Conservation (phyloP, 2,888 invertebrate genomes). For the Erebia palarica region DNA sequence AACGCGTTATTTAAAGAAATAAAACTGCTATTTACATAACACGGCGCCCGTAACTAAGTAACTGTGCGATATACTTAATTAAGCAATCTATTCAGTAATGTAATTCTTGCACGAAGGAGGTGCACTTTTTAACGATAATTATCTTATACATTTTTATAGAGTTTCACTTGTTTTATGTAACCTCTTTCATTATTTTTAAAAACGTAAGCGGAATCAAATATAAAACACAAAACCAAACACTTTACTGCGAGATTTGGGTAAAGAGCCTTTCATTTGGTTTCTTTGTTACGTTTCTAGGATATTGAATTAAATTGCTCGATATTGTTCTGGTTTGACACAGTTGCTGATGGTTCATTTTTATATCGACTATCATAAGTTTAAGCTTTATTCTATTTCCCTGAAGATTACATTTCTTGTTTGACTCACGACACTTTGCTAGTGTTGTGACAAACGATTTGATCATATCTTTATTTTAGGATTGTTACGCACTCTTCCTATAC, state of each 20-base stretch:
- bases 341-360: conserved; percentile 4
- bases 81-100: conserved; percentile 2
- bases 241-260: neutral
- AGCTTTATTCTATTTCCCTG: conserved; percentile 27
- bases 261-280: neutral
- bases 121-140: neutral
- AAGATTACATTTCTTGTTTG: conserved; percentile 29
- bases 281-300: neutral
- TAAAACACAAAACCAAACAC: too few species aligned
- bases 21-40: conserved; percentile 12
- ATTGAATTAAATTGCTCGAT: neutral
- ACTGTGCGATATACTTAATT: conserved; percentile 15
- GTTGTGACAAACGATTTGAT: conserved; percentile 12
- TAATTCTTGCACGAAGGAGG: conserved; percentile 12
- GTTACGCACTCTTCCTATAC: neutral
- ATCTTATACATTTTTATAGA: too few species aligned
- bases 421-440: conserved; percentile 22
- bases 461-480: conserved; percentile 19
- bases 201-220: too few species aligned
- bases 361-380: conserved; percentile 19
- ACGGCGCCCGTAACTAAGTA: conserved; percentile 7
- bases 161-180: too few species aligned
- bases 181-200: too few species aligned
- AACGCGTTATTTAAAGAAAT: conserved; percentile 1
- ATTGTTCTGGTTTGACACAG: neutral